These are phyloP conservation scores for Tupaia tana DNA, from an alignment of 2,113 vertebrate genomes.

Conservation along the genomic window DNA sequence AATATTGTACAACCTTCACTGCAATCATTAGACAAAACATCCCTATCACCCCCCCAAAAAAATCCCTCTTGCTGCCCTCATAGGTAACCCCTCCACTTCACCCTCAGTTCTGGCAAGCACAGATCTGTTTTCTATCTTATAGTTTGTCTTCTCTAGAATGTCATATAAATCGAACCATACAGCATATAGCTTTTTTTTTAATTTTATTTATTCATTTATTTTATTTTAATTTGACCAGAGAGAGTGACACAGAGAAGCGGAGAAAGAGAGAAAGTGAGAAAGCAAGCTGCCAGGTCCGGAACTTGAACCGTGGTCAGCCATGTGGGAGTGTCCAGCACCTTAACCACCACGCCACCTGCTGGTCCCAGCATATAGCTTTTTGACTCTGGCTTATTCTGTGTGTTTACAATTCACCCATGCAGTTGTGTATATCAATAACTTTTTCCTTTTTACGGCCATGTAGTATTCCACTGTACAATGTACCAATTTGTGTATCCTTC, in stretches of 20 bases:
- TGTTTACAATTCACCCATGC: not conserved
- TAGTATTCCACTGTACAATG: not conserved
- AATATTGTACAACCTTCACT: not conserved
- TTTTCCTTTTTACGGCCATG: not conserved
- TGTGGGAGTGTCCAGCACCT: too few species aligned
- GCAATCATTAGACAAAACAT: not conserved
- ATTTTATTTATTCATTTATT: too few species aligned
- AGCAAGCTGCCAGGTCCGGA: too few species aligned
- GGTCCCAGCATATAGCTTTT: not conserved
- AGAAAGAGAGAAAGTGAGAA: too few species aligned
- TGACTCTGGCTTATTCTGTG: not conserved
- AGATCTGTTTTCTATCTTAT: not conserved
- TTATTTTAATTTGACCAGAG: too few species aligned
- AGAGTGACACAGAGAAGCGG: too few species aligned
- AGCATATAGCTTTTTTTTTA: not conserved
- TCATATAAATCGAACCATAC: not conserved
- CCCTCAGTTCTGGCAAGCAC: not conserved
- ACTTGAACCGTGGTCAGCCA: too few species aligned
- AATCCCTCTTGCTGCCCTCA: not conserved
- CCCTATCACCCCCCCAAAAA: not conserved
- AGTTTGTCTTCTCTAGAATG: conserved; percentile 7
- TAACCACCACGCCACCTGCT: too few species aligned
- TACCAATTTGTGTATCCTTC: not conserved
- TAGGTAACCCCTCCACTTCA: not conserved
- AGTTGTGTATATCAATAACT: not conserved